Conservation (phyloP, 2,113 vertebrate species). For the Globicephala melas region DNA sequence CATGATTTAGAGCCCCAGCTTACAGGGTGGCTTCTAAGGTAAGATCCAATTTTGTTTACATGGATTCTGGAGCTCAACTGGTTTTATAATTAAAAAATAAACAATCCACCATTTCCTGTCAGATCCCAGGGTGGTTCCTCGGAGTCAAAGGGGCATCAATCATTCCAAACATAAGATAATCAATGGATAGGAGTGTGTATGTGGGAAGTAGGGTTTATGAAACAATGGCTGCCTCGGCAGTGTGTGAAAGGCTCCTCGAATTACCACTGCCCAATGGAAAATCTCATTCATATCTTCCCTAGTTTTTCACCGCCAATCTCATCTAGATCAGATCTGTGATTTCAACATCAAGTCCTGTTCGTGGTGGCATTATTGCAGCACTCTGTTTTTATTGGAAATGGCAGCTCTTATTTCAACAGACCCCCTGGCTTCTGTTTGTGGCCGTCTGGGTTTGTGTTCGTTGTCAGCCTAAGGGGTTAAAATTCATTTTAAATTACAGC, state of each 20-base stretch:
- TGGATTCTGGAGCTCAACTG: conserved; percentile 1
- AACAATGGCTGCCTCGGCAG: background rate
- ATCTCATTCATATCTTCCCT: background rate
- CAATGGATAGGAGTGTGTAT: background rate
- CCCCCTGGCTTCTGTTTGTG: conserved; percentile 23
- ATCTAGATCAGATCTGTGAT: background rate
- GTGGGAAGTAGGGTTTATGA: background rate
- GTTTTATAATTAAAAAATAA: conserved; percentile 44
- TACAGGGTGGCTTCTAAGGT: background rate
- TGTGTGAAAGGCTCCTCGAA: background rate
- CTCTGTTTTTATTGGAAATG: background rate
- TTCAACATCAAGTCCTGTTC: background rate
- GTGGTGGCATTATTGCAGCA: background rate
- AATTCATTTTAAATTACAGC: conserved; percentile 54
- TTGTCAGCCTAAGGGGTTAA: conserved; percentile 64
- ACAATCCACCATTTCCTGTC: background rate
- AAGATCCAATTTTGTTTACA: background rate
- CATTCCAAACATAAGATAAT: background rate
- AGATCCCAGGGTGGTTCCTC: background rate
- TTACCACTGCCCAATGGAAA: background rate
- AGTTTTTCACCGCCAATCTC: background rate
- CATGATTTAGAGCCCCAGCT: background rate
- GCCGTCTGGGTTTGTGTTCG: conserved; percentile 1
- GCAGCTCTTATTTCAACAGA: conserved; percentile 46
- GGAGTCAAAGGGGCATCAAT: background rate